Percentiles rank a stretch among this genome's conserved stretches.
phyloP scores from a whole-genome alignment of 2,888 invertebrate species.

The Tipula lateralis region DNA sequence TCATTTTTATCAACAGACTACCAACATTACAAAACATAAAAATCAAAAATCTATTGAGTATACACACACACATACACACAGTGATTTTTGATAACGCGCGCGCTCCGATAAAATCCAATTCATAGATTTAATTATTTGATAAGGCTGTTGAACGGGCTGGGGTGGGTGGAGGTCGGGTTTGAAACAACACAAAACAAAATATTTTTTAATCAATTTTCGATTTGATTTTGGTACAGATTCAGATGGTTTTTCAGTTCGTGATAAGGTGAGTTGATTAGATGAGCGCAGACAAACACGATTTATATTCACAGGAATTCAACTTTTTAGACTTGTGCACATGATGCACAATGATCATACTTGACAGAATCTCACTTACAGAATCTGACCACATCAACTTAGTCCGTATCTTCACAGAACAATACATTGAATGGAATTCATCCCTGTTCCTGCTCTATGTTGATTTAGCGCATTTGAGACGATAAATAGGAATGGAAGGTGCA shows the following conservation, averaged over 20 bases:
- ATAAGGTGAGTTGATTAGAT: background rate
- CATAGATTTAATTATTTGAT: constrained; percentile 24
- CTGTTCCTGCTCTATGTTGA: too few relatives aligned
- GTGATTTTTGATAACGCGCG: background rate
- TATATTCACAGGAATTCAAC: too few relatives aligned
- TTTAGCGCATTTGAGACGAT: too few relatives aligned
- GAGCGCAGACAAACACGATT: background rate
- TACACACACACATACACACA: background rate
- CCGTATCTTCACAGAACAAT: too few relatives aligned
- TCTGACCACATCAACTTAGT: too few relatives aligned
- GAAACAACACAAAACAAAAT: background rate
- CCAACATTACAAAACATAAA: background rate
- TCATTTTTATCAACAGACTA: background rate
- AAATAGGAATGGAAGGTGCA: too few relatives aligned
- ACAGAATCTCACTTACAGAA: too few relatives aligned
- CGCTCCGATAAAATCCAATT: background rate
- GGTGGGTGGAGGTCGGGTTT: background rate
- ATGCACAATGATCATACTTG: too few relatives aligned
- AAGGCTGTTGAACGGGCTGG: too few relatives aligned
- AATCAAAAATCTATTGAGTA: background rate
- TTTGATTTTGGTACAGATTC: background rate
- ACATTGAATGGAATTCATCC: too few relatives aligned
- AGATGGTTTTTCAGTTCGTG: background rate
- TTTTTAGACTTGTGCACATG: too few relatives aligned
- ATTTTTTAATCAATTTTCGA: constrained; percentile 14